Conservation (phyloP, 2,113 vertebrate species). For the Chlamydotis undulata region DNA sequence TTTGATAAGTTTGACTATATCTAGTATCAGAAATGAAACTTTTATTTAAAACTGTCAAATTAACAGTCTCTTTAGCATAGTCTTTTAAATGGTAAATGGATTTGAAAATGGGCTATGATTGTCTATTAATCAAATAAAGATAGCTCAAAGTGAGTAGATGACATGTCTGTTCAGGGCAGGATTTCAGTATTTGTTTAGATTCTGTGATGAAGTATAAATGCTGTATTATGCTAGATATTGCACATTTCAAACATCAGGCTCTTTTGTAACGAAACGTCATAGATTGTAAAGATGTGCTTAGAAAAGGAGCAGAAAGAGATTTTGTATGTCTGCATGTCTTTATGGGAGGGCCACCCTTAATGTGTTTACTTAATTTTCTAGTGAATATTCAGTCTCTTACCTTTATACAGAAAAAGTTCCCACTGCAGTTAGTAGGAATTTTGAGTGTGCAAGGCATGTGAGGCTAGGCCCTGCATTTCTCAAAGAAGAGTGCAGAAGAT, state of each 20-base stretch:
- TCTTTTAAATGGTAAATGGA: neutral
- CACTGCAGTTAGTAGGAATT: neutral
- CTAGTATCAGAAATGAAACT: neutral
- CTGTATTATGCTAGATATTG: neutral
- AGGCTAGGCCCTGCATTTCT: neutral
- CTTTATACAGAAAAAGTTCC: neutral
- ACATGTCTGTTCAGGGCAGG: neutral
- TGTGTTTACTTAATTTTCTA: constrained; percentile 6
- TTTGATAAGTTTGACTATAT: neutral
- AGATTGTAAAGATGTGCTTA: neutral
- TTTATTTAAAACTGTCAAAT: neutral
- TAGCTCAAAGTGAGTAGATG: neutral
- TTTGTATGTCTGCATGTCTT: neutral
- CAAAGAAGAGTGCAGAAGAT: neutral
- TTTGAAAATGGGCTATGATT: neutral
- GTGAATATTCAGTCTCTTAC: neutral
- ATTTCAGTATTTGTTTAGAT: neutral
- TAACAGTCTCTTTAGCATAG: neutral
- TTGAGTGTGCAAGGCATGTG: neutral
- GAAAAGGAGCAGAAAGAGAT: neutral
- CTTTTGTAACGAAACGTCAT: neutral
- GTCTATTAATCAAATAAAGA: neutral
- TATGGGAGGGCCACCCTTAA: constrained; percentile 8
- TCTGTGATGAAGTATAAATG: neutral
- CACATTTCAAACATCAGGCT: neutral